Conservation (phyloP, 2,797 vertebrate species). For the Tarsius wallacei region DNA sequence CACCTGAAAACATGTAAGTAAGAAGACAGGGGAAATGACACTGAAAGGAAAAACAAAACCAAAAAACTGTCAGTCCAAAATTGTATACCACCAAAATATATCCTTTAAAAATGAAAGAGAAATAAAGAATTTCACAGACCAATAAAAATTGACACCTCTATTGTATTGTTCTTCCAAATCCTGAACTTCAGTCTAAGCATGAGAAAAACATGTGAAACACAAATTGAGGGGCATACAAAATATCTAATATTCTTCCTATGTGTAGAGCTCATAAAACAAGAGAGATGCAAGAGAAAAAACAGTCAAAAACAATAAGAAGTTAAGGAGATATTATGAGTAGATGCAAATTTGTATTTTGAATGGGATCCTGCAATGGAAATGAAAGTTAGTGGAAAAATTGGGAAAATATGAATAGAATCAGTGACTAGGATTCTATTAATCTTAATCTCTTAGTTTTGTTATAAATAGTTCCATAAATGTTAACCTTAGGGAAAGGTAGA, state of each 20-base stretch:
- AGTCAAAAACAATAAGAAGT: not conserved
- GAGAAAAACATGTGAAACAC: not conserved
- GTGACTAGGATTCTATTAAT: not conserved
- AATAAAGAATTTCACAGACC: not conserved
- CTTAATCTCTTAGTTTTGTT: not conserved
- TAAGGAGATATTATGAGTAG: not conserved
- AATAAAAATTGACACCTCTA: not conserved
- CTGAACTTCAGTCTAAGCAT: not conserved
- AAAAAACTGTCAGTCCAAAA: not conserved
- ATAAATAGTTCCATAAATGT: not conserved
- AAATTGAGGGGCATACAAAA: not conserved
- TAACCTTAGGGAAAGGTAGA: not conserved
- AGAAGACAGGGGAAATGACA: not conserved
- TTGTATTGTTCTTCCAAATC: not conserved
- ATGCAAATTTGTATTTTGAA: not conserved
- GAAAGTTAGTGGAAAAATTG: not conserved
- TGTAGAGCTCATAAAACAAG: not conserved
- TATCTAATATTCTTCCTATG: not conserved
- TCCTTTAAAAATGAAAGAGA: not conserved
- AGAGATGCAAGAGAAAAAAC: not conserved
- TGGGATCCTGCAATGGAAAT: not conserved
- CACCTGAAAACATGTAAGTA: not conserved
- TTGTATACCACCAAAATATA: not conserved
- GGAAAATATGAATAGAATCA: not conserved
- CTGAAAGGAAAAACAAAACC: not conserved